Evolutionary conservation across 1,140 invertebrate genomes (phyloP).

Genomic region (Orius insidiosus): DNA sequence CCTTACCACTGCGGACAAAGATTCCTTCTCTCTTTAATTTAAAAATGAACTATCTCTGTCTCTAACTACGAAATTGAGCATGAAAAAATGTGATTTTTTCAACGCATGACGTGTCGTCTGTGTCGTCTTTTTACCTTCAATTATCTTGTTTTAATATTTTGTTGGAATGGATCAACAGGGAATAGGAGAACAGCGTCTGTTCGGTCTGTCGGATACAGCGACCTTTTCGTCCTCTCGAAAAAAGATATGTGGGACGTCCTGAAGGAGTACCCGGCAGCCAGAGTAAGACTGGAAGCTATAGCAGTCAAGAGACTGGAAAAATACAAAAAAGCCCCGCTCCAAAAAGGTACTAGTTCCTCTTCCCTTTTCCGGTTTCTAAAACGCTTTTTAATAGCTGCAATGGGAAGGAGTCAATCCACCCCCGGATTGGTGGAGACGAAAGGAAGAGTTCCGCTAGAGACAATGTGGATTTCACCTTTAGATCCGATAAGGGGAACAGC

Average conservation of each 20-base stretch:
- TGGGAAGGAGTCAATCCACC: constrained; percentile 86
- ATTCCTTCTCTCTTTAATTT: too few relatives aligned
- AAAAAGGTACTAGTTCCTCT: constrained; percentile 17
- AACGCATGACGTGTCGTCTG: too few relatives aligned
- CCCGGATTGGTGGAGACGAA: constrained; percentile 84
- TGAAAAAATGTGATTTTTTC: too few relatives aligned
- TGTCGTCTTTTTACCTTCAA: too few relatives aligned
- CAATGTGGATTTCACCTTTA: constrained; percentile 61
- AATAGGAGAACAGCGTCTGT: constrained; percentile 93
- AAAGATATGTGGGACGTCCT: constrained; percentile 99
- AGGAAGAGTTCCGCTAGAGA: constrained; percentile 72
- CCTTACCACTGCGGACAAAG: too few relatives aligned
- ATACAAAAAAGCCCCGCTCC: constrained; percentile 70
- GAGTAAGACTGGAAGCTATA: constrained; percentile 90
- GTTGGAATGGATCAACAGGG: constrained; percentile 39
- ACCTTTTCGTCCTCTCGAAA: constrained; percentile 95
- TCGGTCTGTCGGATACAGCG: constrained; percentile 92
- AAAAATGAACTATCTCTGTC: too few relatives aligned
- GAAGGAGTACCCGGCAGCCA: constrained; percentile 92
- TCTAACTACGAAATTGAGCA: too few relatives aligned
- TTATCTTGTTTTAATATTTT: too few relatives aligned
- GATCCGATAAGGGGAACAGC: constrained; percentile 27
- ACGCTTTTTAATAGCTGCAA: constrained; percentile 44
- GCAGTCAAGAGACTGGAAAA: constrained; percentile 92
- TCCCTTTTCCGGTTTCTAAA: neutral